Base-by-base conservation (phyloP, 2,888 invertebrate species). In the Nemapogon koenigi region DNA sequence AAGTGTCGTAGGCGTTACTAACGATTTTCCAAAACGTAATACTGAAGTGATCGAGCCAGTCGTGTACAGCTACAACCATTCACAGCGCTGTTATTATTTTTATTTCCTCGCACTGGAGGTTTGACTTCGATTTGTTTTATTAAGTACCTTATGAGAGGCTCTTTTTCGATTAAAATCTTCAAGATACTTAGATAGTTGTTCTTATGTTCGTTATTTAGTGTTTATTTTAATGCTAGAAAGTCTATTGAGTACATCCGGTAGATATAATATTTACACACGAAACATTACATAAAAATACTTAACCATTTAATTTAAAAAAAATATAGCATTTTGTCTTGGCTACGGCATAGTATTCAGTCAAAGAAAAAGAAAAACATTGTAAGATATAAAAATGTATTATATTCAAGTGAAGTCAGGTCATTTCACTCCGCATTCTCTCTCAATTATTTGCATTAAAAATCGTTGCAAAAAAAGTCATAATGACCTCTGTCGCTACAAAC, bases 1-100 rank as follows among this genome's bases (percentile, higher is more conserved):
- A 27, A 28, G 37, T 35, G 26, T 25, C 52, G 72, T 72, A 67
- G 72, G 71, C 68, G 72, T 71, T 54, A 50, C 62, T 70, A 69
- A 72, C 65, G 66, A 69, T 66, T 67, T 64, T 62, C 66, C 64
- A 64, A 43, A 66, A 65, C 56, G 55, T 59, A 62, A 58, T 56
- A 53, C 59, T 49, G 55, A 39, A 48, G 54, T 19, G 33, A 33
- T 33, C 57, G 57, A 60, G 65, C 59, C 62, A 57, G 19, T 57
- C 53, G 48, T 51, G 56, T 55, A 38, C 51, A 38, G 41, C 48
- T 55, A 47, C 48, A 45, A 51, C 53, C 38, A 32, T 55, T 53
- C 44, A 50, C 53, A 55, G 47, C 53, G 27, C 17, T 25, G 52
- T 47, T 50, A 51, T 54, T 57, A 54, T 59, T 61, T 61, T 69